Evolutionary conservation across 2,113 vertebrate genomes (phyloP).

Genomic region (Antechinus flavipes): DNA sequence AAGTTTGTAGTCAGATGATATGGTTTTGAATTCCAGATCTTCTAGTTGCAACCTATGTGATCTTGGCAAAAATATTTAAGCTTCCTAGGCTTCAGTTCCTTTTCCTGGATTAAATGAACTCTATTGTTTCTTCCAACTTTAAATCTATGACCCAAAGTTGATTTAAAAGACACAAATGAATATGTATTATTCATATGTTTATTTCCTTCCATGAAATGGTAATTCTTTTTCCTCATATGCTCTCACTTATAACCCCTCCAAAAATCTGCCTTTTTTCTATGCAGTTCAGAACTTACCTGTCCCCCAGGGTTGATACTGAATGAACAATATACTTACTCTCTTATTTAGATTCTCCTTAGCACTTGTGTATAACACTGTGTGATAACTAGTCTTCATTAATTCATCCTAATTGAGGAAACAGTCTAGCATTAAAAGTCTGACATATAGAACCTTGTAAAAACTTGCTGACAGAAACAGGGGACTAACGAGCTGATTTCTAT

Average conservation of each 20-base stretch:
- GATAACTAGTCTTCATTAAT: neutral
- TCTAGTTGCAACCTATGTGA: neutral
- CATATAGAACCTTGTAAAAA: slow-evolving; percentile 9
- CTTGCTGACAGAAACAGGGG: slow-evolving; percentile 19
- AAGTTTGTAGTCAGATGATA: neutral
- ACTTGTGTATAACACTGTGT: neutral
- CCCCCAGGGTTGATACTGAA: neutral
- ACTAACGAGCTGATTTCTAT: slow-evolving; percentile 10
- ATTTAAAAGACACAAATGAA: neutral
- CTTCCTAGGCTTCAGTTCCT: neutral
- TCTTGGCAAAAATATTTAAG: neutral
- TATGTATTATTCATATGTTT: neutral
- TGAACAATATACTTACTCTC: neutral
- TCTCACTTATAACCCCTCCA: neutral
- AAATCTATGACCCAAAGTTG: neutral
- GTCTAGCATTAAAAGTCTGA: slow-evolving; percentile 26
- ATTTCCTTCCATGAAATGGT: neutral
- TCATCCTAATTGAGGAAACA: neutral
- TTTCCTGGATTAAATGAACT: neutral
- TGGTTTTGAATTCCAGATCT: neutral
- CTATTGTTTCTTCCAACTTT: neutral
- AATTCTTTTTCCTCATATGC: neutral
- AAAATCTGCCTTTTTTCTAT: neutral
- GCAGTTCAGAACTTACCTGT: neutral
- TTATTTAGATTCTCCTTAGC: neutral